Conservation (phyloP, 2,888 invertebrate species). For the Choreutis nemorana region DNA sequence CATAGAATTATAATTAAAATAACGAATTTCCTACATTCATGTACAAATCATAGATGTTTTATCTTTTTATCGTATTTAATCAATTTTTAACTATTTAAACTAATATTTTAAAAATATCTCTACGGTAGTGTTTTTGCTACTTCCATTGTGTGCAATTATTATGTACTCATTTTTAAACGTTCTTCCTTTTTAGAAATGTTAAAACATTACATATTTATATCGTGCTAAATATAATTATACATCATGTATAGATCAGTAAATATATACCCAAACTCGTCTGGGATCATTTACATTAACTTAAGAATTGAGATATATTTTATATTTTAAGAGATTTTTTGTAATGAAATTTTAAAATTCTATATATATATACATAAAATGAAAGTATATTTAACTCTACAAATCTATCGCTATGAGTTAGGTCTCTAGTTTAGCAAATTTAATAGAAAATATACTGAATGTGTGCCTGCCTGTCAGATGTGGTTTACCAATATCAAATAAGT, state of each 20-base stretch:
- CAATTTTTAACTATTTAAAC: slow-evolving; percentile 20
- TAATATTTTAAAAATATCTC: slow-evolving; percentile 11
- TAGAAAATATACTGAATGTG: slow-evolving; percentile 19
- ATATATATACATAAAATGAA: no score
- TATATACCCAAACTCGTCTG: slow-evolving; percentile 27
- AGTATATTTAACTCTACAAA: slow-evolving; percentile 54
- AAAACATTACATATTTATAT: slow-evolving; percentile 51
- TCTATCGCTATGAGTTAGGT: slow-evolving; percentile 46
- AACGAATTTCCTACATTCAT: slow-evolving; percentile 20
- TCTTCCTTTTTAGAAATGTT: slow-evolving; percentile 52
- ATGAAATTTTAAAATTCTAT: slow-evolving; percentile 45
- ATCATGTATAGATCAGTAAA: slow-evolving; percentile 25
- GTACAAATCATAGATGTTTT: slow-evolving; percentile 23
- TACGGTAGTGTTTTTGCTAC: slow-evolving; percentile 14
- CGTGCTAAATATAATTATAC: slow-evolving; percentile 38
- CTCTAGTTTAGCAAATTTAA: slow-evolving; percentile 32
- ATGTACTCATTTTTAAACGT: slow-evolving; percentile 48
- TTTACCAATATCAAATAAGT: slow-evolving; percentile 37
- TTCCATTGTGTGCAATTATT: slow-evolving; percentile 54
- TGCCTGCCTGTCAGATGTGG: slow-evolving; percentile 40
- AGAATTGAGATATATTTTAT: slow-evolving; percentile 62
- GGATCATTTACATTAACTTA: slow-evolving; percentile 32
- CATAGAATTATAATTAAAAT: slow-evolving; percentile 13
- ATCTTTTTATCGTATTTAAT: slow-evolving; percentile 19
- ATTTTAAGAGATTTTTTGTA: slow-evolving; percentile 64